These are phyloP conservation scores for Alligator mississippiensis DNA, from an alignment of 2,113 vertebrate species.

Conservation along the genomic window DNA sequence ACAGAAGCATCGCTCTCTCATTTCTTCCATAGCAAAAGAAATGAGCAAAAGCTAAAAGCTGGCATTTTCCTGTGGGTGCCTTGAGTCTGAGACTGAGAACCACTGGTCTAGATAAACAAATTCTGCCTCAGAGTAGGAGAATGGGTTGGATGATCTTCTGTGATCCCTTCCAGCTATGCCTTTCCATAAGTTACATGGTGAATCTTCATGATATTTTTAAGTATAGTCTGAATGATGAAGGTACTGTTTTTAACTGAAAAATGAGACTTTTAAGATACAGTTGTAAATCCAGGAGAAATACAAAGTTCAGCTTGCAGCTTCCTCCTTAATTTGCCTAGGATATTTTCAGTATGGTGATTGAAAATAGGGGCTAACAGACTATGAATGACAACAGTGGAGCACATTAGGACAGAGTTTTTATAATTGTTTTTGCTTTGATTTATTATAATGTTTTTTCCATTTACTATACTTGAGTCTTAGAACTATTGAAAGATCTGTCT, in stretches of 20 bases:
- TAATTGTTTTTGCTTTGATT: not conserved
- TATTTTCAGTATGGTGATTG: not conserved
- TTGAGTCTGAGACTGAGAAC: not conserved
- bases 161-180: rapidly evolving
- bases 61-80: too few relatives aligned
- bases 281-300: not conserved
- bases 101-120: not conserved
- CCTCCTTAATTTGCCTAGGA: not conserved
- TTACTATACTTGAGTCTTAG: not conserved
- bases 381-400: not conserved
- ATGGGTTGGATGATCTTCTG: not conserved
- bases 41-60: too few relatives aligned
- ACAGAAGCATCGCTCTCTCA: too few relatives aligned
- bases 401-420: not conserved
- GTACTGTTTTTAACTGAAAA: not conserved
- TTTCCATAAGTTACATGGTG: not conserved
- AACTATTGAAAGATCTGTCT: not conserved
- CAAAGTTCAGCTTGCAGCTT: not conserved
- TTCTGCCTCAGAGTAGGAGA: not conserved
- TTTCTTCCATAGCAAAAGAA: too few relatives aligned
- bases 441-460: not conserved
- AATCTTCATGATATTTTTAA: not conserved
- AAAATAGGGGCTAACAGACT: not conserved
- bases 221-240: not conserved
- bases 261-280: not conserved